These are phyloP conservation scores for Ptychoptera contaminata DNA, from an alignment of 2,888 invertebrate species.

Conservation along the genomic window DNA sequence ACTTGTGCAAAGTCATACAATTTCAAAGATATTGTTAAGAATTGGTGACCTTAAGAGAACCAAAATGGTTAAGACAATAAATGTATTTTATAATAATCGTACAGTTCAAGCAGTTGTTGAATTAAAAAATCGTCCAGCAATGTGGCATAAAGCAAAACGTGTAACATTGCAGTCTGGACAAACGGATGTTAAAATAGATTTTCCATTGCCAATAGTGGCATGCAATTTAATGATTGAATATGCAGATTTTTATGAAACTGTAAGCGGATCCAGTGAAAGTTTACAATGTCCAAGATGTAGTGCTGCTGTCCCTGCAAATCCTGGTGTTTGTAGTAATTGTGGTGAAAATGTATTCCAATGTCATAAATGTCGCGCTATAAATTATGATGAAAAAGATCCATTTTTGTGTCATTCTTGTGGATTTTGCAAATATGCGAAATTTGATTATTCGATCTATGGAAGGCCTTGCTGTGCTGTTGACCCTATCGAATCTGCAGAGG, in stretches of 20 bases:
- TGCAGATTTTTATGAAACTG: constrained; percentile 93
- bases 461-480: constrained; percentile 92
- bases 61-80: constrained; percentile 93
- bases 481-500: constrained; percentile 93
- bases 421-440: constrained; percentile 98
- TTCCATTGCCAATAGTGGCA: constrained; percentile 90
- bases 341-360: constrained; percentile 99
- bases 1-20: constrained; percentile 86
- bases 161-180: constrained; percentile 81
- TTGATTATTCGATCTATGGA: constrained; percentile 85
- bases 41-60: constrained; percentile 91
- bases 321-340: constrained; percentile 71
- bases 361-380: constrained; percentile 96
- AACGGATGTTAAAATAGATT: constrained; percentile 92
- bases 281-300: constrained; percentile 92
- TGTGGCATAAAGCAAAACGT: constrained; percentile 96
- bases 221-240: constrained; percentile 98
- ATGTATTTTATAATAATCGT: constrained; percentile 93
- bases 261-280: constrained; percentile 84
- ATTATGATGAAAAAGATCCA: constrained; percentile 97
- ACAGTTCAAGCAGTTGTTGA: constrained; percentile 95
- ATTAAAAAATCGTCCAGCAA: constrained; percentile 84
- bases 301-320: constrained; percentile 91
- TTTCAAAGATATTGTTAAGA: constrained; percentile 81
- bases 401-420: constrained; percentile 98